Evolutionary conservation across 2,113 vertebrate genomes (phyloP).

Genomic region (Lepidothrix coronata): DNA sequence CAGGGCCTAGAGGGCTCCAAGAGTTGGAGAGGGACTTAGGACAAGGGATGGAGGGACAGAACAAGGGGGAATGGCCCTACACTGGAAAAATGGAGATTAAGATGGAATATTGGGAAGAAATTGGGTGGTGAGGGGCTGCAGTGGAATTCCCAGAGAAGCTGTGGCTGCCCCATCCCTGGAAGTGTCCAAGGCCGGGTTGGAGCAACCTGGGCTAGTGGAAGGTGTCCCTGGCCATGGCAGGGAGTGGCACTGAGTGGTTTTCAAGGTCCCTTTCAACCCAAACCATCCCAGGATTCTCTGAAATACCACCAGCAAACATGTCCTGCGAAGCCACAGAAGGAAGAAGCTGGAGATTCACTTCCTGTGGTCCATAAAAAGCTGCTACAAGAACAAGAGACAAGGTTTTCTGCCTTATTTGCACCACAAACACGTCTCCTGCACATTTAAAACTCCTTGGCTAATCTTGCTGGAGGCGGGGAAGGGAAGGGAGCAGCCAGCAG

Average conservation of each 20-base stretch:
- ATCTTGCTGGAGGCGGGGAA: not conserved
- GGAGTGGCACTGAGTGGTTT: not conserved
- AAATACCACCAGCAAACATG: not conserved
- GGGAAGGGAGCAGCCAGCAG: not conserved
- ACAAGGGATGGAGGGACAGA: not conserved
- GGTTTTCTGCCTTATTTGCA: not conserved
- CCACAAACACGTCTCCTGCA: accelerated
- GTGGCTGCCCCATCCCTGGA: not conserved
- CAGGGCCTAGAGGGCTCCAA: not conserved
- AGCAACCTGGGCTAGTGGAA: accelerated
- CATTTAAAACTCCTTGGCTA: accelerated
- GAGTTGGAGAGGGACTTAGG: not conserved
- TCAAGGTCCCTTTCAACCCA: not conserved
- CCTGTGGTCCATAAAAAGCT: not conserved
- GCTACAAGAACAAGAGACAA: accelerated
- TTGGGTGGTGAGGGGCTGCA: not conserved
- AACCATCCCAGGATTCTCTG: not conserved
- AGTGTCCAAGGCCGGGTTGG: not conserved
- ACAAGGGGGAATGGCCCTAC: not conserved
- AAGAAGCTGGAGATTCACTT: not conserved
- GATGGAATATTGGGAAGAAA: not conserved
- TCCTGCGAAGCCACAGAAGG: accelerated
- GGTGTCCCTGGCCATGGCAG: not conserved
- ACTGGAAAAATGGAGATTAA: accelerated
- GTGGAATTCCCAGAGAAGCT: not conserved